Evolutionary conservation across 2,113 vertebrate genomes (phyloP), one percentile per base, ranked within the genome.

Genomic region (Proterorhinus semilunaris): DNA sequence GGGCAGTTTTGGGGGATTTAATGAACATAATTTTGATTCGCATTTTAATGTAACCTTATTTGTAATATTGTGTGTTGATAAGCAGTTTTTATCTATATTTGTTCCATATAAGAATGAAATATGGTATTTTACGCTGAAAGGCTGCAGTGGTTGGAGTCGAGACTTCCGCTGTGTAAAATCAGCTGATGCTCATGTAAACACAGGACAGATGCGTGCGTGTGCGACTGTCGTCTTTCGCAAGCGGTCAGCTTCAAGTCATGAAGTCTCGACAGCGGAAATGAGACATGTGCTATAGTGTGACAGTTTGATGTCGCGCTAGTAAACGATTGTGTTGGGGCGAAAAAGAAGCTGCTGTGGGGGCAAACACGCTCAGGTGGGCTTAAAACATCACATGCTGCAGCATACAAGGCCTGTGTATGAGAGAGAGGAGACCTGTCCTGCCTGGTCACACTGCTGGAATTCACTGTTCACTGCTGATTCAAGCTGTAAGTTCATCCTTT

Each of bases 121-220:
- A 44, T 8, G 7, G 13, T 4, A 48, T 81, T 74, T 89, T 90
- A 87, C 71, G 86, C 75, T 89, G 88, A 88, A 86, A 74, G 36
- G 17, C 0, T 0, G 0, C 0, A 0, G 9, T 2, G 0, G 8
- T 2, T 15, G 6, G 0, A 1, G 0, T 12, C 5, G 1, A 1
- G 5, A 67, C 1, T 87, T 88, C 86, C 78, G 87, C 4, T 58
- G 1, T 3, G 21, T 1, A 10, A 0, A 65, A 86, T 88, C 88
- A 90, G 87, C 88, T 89, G 89, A 90, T 80, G 42, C 17, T 1
- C 48, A 65, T 83, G 87, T 89, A 88, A 89, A 90, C 85, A 91
- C 62, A 78, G 13, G 7, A 61, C 42, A 59, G 48, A 65, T 64
- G 49, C 0, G 73, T 62, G 58, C 42, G 52, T 63, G 48, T 43